These are phyloP conservation scores for Proterorhinus semilunaris DNA, from an alignment of 2,113 vertebrate species.

Conservation along the genomic window DNA sequence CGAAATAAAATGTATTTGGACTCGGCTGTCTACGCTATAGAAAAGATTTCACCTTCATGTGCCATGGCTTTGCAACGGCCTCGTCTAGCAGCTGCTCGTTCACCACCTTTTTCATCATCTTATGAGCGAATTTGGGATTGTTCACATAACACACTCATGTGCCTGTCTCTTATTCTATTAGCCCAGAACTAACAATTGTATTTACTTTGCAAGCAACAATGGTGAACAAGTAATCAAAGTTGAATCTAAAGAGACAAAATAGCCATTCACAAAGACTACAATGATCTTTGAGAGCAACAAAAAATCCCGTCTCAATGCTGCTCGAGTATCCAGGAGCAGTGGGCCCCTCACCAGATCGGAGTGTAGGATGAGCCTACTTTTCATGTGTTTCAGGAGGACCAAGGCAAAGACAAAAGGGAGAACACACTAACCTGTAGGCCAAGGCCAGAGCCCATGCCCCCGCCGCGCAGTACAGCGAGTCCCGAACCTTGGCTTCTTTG, in stretches of 20 bases:
- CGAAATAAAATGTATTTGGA: background rate
- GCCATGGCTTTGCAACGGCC: background rate
- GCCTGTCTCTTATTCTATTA: background rate
- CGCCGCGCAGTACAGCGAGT: conserved; percentile 94
- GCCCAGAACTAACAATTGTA: background rate
- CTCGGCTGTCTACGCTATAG: background rate
- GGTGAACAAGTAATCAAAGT: too few species aligned
- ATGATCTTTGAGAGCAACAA: too few species aligned
- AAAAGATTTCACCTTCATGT: background rate
- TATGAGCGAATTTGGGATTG: background rate
- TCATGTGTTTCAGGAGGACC: background rate
- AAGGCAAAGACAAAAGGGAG: background rate
- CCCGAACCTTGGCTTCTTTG: conserved; percentile 86
- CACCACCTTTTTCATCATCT: background rate
- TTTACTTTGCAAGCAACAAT: too few species aligned
- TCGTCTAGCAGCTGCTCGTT: background rate
- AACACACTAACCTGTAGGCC: conserved; percentile 85
- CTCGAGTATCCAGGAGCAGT: too few species aligned
- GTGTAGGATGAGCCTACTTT: too few species aligned
- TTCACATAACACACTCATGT: background rate
- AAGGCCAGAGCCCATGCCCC: conserved; percentile 89
- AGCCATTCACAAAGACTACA: too few species aligned
- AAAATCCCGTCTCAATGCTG: too few species aligned
- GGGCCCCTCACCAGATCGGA: too few species aligned
- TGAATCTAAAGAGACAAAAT: too few species aligned